Base-by-base conservation (phyloP, 2,113 vertebrate species). In the Leptosomus discolor region DNA sequence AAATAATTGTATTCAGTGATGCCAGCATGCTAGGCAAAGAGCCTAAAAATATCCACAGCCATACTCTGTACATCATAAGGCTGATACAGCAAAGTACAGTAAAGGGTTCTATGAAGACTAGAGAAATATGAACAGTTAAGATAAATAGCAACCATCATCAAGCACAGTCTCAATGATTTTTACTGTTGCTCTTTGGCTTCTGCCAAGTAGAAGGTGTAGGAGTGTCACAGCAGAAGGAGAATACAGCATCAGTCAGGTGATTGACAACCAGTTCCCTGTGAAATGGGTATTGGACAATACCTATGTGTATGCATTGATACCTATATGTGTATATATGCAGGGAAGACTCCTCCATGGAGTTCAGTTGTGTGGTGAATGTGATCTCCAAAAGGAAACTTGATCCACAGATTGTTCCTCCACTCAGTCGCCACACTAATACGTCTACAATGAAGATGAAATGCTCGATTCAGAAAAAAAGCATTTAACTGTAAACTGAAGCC, bases 321-420 rank as follows among this genome's bases (percentile, higher is more conserved):
- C 8, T 7, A 4, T 5, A 26, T 24, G 3, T 23, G 3, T n/a
- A 5, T 15, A 8, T 51, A 24, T 15, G 6, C 29, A 48, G 6
- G 23, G 39, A 60, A 69, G 64, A 32, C 2, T 60, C 12, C 34
- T 34, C 8, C 11, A 11, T 63, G 18, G 18, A 74, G 63, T 67
- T 68, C 21, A 41, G 9, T 37, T 63, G 8, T 36, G 29, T 45
- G 36, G 9, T 45, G 36, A 78, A 64, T n/a, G 37, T 32, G 21
- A 70, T 73, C 34, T 80, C 37, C 64, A 75, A 50, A 91, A 36
- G 17, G 67, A 14, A 60, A 50, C 11, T 13, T 2, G 3, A 58
- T 67, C 19, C 32, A 29, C 53, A 76, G 14, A 34, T 21, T 27
- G 15, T 46, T 7, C n/a, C 14, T 84, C 16, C 15, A 43, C 26